Conservation (phyloP, 2,888 invertebrate species). For the Ormyrus rosae region DNA sequence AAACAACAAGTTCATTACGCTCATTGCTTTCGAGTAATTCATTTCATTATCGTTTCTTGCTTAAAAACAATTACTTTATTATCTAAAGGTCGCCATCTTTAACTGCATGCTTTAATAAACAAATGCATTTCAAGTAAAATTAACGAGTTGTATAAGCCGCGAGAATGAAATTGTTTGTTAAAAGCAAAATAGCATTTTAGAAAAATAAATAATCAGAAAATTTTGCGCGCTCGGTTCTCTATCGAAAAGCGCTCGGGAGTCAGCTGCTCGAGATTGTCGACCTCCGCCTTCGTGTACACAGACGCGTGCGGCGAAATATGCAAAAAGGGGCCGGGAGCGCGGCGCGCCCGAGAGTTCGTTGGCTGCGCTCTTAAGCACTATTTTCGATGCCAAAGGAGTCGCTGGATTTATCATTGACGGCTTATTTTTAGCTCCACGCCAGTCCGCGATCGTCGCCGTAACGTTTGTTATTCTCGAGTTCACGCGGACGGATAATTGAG, state of each 20-base stretch:
- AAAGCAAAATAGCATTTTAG: no score
- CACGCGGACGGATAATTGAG: not conserved
- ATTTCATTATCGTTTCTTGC: no score
- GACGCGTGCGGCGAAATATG: conserved; percentile 15
- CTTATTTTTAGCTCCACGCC: conserved; percentile 42
- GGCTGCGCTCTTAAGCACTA: conserved; percentile 35
- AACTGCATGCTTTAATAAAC: no score
- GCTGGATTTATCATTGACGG: conserved; percentile 50
- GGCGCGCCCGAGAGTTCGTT: conserved; percentile 44
- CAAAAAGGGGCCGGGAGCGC: conserved; percentile 29
- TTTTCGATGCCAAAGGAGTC: conserved; percentile 41
- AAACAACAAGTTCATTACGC: conserved; percentile 10
- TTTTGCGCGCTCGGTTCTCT: no score
- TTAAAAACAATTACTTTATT: no score
- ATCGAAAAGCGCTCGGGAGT: not conserved
- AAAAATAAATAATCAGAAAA: no score
- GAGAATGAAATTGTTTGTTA: no score
- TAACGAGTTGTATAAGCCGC: no score
- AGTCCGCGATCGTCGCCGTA: conserved; percentile 1
- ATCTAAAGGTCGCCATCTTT: no score
- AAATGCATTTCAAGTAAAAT: no score
- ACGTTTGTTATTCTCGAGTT: conserved; percentile 20
- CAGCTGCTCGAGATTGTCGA: conserved; percentile 30
- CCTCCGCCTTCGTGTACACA: conserved; percentile 1
- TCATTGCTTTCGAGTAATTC: not conserved